Percentiles rank a stretch among this genome's conserved stretches.
Evolutionary conservation across 2,113 vertebrate genomes (phyloP).

Genomic region (Cyanoderma ruficeps): DNA sequence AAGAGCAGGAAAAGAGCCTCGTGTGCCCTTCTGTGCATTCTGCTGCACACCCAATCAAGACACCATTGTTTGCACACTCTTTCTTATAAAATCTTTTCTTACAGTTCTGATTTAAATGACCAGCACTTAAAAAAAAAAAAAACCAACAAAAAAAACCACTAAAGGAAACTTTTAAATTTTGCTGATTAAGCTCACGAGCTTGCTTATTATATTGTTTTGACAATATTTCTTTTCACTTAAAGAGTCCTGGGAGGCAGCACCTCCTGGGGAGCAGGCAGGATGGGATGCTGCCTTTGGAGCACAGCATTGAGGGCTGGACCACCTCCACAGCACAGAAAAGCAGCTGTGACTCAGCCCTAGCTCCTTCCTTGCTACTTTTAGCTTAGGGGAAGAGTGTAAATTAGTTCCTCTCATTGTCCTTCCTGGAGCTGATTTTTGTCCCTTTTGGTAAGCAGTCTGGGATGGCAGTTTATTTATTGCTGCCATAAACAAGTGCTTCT

Average conservation of each 20-base stretch:
- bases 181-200: background rate
- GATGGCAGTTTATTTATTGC: background rate
- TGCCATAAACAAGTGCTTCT: background rate
- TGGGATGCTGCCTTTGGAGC: background rate
- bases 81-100: background rate
- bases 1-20: background rate
- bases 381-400: background rate
- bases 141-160: background rate
- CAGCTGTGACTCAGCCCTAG: background rate
- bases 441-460: background rate
- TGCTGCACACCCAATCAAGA: background rate
- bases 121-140: background rate
- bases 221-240: background rate
- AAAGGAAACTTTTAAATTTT: background rate
- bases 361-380: background rate
- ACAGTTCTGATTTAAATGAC: background rate
- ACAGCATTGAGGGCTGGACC: background rate
- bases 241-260: background rate
- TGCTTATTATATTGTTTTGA: background rate
- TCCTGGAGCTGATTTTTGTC: background rate
- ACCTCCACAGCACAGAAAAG: background rate
- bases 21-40: background rate
- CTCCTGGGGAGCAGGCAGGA: background rate
- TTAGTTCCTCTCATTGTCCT: background rate
- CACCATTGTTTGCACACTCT: background rate